A percentile compares a stretch with the other conserved stretches of the same genome.
These are phyloP conservation scores for Apaloderma vittatum DNA, from an alignment of 2,113 vertebrate species.

Conservation along the genomic window DNA sequence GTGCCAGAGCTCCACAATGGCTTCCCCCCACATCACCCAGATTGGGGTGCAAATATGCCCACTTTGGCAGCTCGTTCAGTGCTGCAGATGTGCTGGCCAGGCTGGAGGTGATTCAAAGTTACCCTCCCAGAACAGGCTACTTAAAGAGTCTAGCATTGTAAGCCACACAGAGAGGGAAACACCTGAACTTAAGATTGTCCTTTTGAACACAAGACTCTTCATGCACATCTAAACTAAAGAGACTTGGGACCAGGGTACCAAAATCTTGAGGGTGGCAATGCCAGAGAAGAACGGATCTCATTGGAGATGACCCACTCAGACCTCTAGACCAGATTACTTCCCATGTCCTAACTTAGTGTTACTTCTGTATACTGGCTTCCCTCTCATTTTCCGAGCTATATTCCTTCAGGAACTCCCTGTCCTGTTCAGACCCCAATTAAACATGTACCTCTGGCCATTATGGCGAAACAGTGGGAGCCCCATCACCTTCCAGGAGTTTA, in stretches of 20 bases:
- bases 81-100: background rate
- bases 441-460: background rate
- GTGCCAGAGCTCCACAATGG: background rate
- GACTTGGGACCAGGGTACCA: background rate
- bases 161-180: background rate
- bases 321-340: background rate
- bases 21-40: rapidly evolving
- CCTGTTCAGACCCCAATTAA: background rate
- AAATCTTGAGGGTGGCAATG: background rate
- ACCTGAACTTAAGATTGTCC: too few relatives aligned
- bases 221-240: background rate
- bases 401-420: background rate
- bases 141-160: background rate
- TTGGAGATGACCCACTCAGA: background rate
- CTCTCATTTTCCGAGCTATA: background rate
- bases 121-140: background rate
- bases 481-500: background rate
- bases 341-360: background rate
- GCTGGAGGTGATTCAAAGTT: background rate
- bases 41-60: rapidly evolving
- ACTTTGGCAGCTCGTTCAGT: background rate
- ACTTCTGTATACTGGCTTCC: background rate
- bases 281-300: background rate
- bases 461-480: background rate
- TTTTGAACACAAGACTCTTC: background rate